Evolutionary conservation across 2,113 vertebrate genomes (phyloP).

Genomic region (Thoracochromis brauschi): DNA sequence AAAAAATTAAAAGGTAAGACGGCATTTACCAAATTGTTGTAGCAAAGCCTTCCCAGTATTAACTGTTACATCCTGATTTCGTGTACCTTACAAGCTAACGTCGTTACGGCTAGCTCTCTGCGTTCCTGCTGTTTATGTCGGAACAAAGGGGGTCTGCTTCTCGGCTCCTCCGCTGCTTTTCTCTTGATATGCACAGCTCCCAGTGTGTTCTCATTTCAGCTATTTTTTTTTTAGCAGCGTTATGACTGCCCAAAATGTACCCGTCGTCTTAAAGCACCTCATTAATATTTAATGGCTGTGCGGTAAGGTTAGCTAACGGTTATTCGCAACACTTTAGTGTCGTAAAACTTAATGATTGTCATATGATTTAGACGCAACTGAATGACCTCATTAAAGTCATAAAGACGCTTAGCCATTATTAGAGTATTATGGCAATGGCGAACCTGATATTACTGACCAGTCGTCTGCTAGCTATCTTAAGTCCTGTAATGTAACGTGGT

Average conservation of each 20-base stretch:
- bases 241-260: not conserved
- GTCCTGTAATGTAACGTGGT: not conserved
- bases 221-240: not conserved
- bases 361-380: not conserved
- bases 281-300: not conserved
- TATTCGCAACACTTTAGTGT: not conserved
- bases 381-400: not conserved
- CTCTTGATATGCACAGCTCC: accelerated
- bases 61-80: not conserved
- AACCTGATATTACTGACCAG: not conserved
- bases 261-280: not conserved
- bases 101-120: slow-evolving; percentile 5
- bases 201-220: accelerated
- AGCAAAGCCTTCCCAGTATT: not conserved
- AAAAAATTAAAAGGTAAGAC: slow-evolving; percentile 16
- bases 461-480: not conserved
- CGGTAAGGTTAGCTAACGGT: not conserved
- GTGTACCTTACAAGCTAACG: slow-evolving; percentile 22
- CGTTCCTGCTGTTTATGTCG: slow-evolving; percentile 8
- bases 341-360: not conserved
- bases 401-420: not conserved
- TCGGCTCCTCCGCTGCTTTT: not conserved
- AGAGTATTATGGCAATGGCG: not conserved
- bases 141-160: slow-evolving; percentile 34
- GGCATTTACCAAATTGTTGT: not conserved